Evolutionary conservation across 2,888 invertebrate genomes (phyloP), one percentile per base, ranked within the genome.

Genomic region (Nemapogon koenigi): DNA sequence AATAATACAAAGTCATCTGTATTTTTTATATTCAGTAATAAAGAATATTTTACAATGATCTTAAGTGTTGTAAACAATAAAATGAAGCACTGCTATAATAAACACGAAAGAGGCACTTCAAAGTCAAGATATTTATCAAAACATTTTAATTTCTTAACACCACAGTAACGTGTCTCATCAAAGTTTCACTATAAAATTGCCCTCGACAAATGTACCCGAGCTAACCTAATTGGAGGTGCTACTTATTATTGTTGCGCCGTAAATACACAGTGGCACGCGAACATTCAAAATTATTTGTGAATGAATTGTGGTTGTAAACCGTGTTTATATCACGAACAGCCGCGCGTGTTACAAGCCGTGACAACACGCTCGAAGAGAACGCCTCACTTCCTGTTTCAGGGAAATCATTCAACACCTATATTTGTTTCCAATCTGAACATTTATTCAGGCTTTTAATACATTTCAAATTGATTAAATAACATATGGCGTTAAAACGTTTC

Each of bases 91-190:
- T n/a, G n/a, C n/a, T n/a, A n/a, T n/a, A 35, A 35, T 35, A 26
- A 26, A 6, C 35, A 38, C 32, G 32, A 38, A 38, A 38, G 32
- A n/a, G 31, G 13, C 11, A 32, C 29, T 33, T 33, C 11, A 7
- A 33, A 38, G 16, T 22, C 38, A 37, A 26, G 37, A 37, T 30
- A 16, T 25, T 44, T 56, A 59, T 60, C 60, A 46, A 43, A 47
- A 48, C 55, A 60, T 63, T 63, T 67, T 59, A 62, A 63, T 65
- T 64, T 49, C 51, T 45, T 53, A 54, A 59, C 56, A 58, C 55
- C 51, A 46, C 49, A 33, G 40, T 36, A 31, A 37, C 27, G 38
- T 29, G 44, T 45, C 46, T 47, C 16, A 19, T 33, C 33, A 19
- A 33, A 33, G 19, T 33, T 33, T 33, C 33, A 19, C 33, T 33